Conservation (phyloP, 2,888 invertebrate genomes). For the Eristalis arbustorum region DNA sequence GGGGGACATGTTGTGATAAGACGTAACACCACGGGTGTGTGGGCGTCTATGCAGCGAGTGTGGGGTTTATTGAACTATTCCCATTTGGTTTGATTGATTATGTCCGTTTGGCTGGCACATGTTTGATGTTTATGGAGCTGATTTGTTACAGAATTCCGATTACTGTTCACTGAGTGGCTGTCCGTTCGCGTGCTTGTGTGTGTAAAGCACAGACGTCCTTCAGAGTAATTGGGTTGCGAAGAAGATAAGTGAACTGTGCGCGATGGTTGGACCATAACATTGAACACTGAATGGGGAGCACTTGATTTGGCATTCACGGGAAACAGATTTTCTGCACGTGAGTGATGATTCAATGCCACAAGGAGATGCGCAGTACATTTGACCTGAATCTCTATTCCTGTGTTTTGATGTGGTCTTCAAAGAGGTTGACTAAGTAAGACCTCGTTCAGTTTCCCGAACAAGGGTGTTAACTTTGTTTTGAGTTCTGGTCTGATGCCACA, state of each 20-base stretch:
- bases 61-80: slow-evolving; percentile 51
- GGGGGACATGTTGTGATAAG: slow-evolving; percentile 9
- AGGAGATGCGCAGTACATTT: too few relatives aligned
- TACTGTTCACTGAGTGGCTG: background rate
- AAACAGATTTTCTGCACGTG: too few relatives aligned
- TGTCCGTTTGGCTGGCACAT: slow-evolving; percentile 22
- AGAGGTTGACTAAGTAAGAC: too few relatives aligned
- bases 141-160: background rate
- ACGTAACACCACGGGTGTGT: background rate
- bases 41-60: background rate
- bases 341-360: too few relatives aligned
- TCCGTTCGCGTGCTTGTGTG: background rate
- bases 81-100: slow-evolving; percentile 46
- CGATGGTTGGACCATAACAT: too few relatives aligned
- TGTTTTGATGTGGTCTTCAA: too few relatives aligned
- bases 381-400: too few relatives aligned
- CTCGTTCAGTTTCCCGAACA: too few relatives aligned
- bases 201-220: background rate
- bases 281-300: too few relatives aligned
- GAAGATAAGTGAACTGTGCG: background rate
- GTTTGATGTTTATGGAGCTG: background rate
- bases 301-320: too few relatives aligned
- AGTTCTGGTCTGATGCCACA: too few relatives aligned
- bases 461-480: too few relatives aligned
- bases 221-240: background rate